These are phyloP conservation scores for Cynopterus sphinx DNA, from an alignment of 2,797 vertebrate genomes.

Conservation along the genomic window DNA sequence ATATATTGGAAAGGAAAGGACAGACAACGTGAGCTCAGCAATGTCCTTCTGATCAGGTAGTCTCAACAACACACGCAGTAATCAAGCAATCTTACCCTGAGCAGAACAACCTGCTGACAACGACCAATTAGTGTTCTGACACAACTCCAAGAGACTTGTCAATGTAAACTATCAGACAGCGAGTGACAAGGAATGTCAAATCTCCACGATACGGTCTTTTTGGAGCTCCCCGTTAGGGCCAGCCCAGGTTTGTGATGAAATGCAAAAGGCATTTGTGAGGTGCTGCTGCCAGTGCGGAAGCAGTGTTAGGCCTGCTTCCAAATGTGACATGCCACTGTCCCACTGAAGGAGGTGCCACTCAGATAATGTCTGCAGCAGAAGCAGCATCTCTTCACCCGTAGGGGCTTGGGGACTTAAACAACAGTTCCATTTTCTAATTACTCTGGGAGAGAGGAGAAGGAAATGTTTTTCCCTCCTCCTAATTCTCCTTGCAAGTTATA, in stretches of 20 bases:
- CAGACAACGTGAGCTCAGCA: not conserved
- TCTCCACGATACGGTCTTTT: not conserved
- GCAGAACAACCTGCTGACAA: not conserved
- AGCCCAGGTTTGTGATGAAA: conserved; percentile 18
- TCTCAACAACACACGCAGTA: not conserved
- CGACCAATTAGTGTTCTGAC: not conserved
- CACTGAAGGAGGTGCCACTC: rapidly evolving
- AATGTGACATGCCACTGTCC: not conserved
- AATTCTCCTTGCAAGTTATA: not conserved
- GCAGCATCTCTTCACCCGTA: not conserved
- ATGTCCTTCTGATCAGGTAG: not conserved
- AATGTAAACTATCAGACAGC: not conserved
- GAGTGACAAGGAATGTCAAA: not conserved
- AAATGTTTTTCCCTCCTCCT: not conserved
- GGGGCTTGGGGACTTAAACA: not conserved
- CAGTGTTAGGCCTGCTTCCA: not conserved
- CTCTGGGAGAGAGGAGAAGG: not conserved
- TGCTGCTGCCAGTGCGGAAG: not conserved
- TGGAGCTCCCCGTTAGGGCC: not conserved
- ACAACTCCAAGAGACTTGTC: not conserved
- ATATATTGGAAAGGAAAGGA: not conserved
- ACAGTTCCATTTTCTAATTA: not conserved
- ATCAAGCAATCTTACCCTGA: not conserved
- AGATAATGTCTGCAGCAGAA: not conserved
- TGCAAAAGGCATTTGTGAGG: not conserved